A percentile compares a stretch with the other conserved stretches of the same genome.
These are phyloP conservation scores for Parasteatoda lunata DNA, from an alignment of 2,888 invertebrate species.

Conservation along the genomic window DNA sequence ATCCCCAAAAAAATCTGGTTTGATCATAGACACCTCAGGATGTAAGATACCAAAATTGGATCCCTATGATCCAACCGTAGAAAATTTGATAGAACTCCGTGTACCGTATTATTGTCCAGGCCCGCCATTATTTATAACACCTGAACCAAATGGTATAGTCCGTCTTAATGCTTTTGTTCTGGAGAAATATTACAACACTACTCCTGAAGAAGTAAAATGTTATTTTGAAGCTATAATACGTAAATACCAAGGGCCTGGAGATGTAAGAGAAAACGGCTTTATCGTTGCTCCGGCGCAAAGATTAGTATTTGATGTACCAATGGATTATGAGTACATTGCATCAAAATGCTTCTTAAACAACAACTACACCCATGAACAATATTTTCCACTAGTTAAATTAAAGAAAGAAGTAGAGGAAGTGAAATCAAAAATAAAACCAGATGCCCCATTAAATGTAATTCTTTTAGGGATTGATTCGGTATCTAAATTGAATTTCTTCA, in stretches of 20 bases:
- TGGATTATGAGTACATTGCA: slow-evolving; percentile 56
- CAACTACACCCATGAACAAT: slow-evolving; percentile 44
- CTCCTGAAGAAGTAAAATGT: slow-evolving; percentile 26
- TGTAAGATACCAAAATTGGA: slow-evolving; percentile 65
- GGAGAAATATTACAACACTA: slow-evolving; percentile 9
- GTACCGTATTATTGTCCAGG: slow-evolving; percentile 31
- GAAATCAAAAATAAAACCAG: slow-evolving; percentile 5
- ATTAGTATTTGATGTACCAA: slow-evolving; percentile 41
- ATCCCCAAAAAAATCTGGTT: neutral
- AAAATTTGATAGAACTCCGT: slow-evolving; percentile 1
- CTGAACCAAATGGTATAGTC: slow-evolving; percentile 18
- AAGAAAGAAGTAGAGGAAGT: slow-evolving; percentile 44
- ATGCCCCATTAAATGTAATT: slow-evolving; percentile 79
- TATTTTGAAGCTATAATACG: slow-evolving; percentile 36
- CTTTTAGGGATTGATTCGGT: slow-evolving; percentile 90
- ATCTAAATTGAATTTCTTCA: slow-evolving; percentile 84
- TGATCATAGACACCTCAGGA: slow-evolving; percentile 61
- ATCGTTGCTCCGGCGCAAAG: slow-evolving; percentile 1
- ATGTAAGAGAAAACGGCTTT: slow-evolving; percentile 14
- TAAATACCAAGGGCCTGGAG: slow-evolving; percentile 4
- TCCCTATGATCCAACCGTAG: slow-evolving; percentile 50
- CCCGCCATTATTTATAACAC: slow-evolving; percentile 17
- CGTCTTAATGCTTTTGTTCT: slow-evolving; percentile 21
- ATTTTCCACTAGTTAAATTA: slow-evolving; percentile 45
- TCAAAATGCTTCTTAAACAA: slow-evolving; percentile 41